Conservation (phyloP, 2,888 invertebrate species). For the Mimachlamys varia region DNA sequence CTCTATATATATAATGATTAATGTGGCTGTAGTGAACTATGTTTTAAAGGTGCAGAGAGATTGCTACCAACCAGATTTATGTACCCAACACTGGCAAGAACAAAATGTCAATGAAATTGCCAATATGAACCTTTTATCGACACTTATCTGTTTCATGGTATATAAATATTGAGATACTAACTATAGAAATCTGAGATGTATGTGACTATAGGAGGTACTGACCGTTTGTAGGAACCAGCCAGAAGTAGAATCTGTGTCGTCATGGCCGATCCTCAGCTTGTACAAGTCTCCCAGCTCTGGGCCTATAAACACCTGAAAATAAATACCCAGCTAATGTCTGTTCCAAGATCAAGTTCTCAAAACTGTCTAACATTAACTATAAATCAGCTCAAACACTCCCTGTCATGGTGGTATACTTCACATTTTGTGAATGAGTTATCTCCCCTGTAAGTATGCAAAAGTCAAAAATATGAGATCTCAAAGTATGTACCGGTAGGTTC, state of each 20-base stretch:
- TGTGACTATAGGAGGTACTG: too few relatives aligned
- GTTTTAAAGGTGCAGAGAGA: too few relatives aligned
- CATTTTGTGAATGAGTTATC: not conserved
- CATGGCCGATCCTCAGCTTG: constrained; percentile 74
- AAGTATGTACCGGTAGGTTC: too few relatives aligned
- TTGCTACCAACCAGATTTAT: not conserved
- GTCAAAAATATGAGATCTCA: too few relatives aligned
- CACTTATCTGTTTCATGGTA: too few relatives aligned
- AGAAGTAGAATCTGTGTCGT: constrained; percentile 58
- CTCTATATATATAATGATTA: too few relatives aligned
- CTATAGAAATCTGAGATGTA: not conserved
- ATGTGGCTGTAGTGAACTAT: too few relatives aligned
- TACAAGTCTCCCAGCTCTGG: constrained; percentile 66
- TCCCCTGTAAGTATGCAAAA: not conserved
- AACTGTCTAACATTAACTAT: not conserved
- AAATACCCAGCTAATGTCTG: not conserved
- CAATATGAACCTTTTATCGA: too few relatives aligned
- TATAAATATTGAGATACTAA: not conserved
- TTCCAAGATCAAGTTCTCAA: not conserved
- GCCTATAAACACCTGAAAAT: constrained; percentile 60
- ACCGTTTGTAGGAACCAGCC: constrained; percentile 77
- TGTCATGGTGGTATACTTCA: not conserved
- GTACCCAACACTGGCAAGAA: not conserved
- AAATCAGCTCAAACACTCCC: not conserved
- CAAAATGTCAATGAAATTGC: not conserved